Conservation (phyloP, 2,113 vertebrate species). For the Neoarius graeffei region DNA sequence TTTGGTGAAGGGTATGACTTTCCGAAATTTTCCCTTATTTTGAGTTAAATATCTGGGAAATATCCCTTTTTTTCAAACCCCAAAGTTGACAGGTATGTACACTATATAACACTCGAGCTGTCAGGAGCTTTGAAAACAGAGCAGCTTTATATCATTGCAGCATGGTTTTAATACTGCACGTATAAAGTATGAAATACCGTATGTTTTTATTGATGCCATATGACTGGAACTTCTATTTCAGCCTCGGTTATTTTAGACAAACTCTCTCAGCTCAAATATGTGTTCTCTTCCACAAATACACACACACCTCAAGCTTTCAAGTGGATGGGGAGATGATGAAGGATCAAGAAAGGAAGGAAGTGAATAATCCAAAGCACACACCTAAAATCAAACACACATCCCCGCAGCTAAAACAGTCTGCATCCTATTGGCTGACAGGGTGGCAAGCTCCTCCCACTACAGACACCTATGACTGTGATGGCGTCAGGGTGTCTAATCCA, state of each 20-base stretch:
- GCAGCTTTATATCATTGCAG: not conserved
- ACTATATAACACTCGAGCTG: constrained; percentile 57
- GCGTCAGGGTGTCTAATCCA: constrained; percentile 59
- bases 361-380: constrained; percentile 38
- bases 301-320: not conserved
- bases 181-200: too few species aligned
- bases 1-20: too few species aligned
- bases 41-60: too few species aligned
- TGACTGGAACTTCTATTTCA: not conserved
- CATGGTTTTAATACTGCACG: not conserved
- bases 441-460: constrained; percentile 18
- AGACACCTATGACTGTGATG: constrained; percentile 34
- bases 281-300: not conserved
- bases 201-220: not conserved
- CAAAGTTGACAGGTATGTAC: too few species aligned
- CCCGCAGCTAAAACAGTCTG: constrained; percentile 25
- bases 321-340: constrained; percentile 1
- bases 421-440: constrained; percentile 21
- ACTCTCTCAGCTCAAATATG: not conserved
- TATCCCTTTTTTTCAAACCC: too few species aligned
- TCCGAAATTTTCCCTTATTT: too few species aligned
- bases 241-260: not conserved
- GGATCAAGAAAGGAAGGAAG: constrained; percentile 28
- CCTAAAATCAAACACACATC: constrained; percentile 36
- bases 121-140: constrained; percentile 29